phyloP scores from a whole-genome alignment of 1,140 invertebrate genomes.

The Ooceraea biroi region DNA sequence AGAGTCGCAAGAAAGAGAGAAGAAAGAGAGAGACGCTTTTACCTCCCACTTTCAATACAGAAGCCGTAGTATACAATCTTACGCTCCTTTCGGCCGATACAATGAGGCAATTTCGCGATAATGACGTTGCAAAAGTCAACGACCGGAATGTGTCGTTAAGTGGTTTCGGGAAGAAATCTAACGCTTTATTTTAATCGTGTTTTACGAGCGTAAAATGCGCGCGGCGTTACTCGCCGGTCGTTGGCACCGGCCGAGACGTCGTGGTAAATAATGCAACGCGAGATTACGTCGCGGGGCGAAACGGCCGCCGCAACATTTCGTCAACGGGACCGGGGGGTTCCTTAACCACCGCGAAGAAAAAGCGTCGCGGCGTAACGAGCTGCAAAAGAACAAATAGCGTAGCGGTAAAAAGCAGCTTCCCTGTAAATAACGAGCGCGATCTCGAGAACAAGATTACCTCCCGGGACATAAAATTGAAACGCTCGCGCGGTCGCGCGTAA shows the following conservation, averaged over 20 bases:
- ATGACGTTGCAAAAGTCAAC: conserved; percentile 61
- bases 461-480: conserved; percentile 46
- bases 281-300: conserved; percentile 53
- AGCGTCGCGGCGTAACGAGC: conserved; percentile 52
- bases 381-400: conserved; percentile 53
- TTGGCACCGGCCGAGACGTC: conserved; percentile 42
- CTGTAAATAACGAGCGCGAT: conserved; percentile 57
- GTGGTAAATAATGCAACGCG: conserved; percentile 58
- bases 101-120: conserved; percentile 59
- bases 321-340: conserved; percentile 30
- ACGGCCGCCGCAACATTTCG: conserved; percentile 34
- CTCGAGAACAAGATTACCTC: conserved; percentile 54
- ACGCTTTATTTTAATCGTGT: conserved; percentile 57
- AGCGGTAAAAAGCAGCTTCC: conserved; percentile 50
- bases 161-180: conserved; percentile 56
- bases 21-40: neutral
- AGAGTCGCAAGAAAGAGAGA: neutral
- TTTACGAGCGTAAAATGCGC: conserved; percentile 51
- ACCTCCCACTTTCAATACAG: conserved; percentile 48
- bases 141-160: conserved; percentile 57
- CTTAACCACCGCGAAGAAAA: conserved; percentile 53
- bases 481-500: conserved; percentile 34
- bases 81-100: conserved; percentile 27
- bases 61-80: conserved; percentile 27
- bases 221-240: conserved; percentile 37